phyloP scores from a whole-genome alignment of 2,797 vertebrate genomes.

The Halcyon leucocephala region DNA sequence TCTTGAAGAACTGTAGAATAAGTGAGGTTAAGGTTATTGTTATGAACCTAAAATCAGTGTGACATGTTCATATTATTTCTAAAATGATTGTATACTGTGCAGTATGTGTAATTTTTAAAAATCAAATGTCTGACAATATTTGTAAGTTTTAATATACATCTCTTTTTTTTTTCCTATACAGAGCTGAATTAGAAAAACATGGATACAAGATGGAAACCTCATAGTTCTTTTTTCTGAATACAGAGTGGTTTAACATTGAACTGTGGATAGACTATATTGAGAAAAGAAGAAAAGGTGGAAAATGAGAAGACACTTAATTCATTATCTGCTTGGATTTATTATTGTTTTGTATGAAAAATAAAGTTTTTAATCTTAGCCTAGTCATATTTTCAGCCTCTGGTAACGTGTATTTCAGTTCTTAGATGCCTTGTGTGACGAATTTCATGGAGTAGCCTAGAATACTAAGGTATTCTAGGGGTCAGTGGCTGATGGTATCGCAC shows the following conservation, averaged over 20 bases:
- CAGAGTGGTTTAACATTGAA: constrained; percentile 55
- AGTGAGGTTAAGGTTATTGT: neutral
- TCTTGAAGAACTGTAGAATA: neutral
- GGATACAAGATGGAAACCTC: constrained; percentile 99
- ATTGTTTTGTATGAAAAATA: constrained; percentile 76
- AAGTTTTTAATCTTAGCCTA: constrained; percentile 60
- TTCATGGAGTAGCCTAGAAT: neutral
- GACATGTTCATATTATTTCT: neutral
- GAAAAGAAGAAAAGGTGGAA: constrained; percentile 18
- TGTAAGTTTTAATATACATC: constrained; percentile 27
- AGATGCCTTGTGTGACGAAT: neutral
- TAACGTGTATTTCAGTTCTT: neutral
- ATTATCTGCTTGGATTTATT: constrained; percentile 60
- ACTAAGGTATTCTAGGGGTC: neutral
- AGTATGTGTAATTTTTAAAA: neutral
- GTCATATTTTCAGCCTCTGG: neutral
- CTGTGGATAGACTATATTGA: constrained; percentile 52
- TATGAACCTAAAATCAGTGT: neutral
- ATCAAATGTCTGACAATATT: neutral
- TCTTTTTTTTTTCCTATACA: constrained; percentile 77
- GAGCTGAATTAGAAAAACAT: constrained; percentile 98
- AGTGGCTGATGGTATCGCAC: neutral
- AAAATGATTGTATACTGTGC: neutral
- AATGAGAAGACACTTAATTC: constrained; percentile 53
- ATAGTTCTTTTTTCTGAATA: constrained; percentile 75